Percentiles rank a stretch among this genome's conserved stretches.
Evolutionary conservation across 2,797 vertebrate species (phyloP).

Genomic region (Adrianichthys oophorus): DNA sequence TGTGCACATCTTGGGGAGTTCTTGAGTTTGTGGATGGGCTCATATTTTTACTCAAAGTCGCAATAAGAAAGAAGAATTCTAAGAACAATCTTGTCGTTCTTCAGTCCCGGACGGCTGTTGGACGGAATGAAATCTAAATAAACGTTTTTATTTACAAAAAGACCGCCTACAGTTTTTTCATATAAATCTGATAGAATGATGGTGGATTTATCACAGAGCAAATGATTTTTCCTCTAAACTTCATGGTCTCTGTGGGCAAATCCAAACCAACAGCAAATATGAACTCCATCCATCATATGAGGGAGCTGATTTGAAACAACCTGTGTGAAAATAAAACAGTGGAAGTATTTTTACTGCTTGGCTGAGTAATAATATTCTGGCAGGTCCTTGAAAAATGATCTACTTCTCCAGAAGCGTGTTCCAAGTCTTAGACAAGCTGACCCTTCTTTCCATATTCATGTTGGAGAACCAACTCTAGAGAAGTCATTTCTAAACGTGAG

Average conservation of each 20-base stretch:
- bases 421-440: slow-evolving; percentile 23
- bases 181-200: slow-evolving; percentile 35
- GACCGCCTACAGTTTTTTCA: slow-evolving; percentile 19
- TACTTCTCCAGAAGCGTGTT: slow-evolving; percentile 35
- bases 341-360: slow-evolving; percentile 62
- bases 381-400: slow-evolving; percentile 20
- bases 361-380: slow-evolving; percentile 55
- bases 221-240: not conserved
- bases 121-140: no score
- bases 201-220: slow-evolving; percentile 21
- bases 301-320: slow-evolving; percentile 61
- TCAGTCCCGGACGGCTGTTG: no score
- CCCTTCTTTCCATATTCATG: slow-evolving; percentile 30
- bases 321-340: slow-evolving; percentile 39
- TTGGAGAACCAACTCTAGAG: slow-evolving; percentile 27
- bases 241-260: slow-evolving; percentile 11
- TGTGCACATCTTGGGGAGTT: no score
- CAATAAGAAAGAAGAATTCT: no score
- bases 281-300: slow-evolving; percentile 47
- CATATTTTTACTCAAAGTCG: no score
- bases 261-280: slow-evolving; percentile 46
- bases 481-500: slow-evolving; percentile 14
- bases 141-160: no score
- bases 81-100: no score
- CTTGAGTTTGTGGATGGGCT: no score